These are phyloP conservation scores for Spodoptera littoralis DNA, from an alignment of 2,888 invertebrate genomes.

Conservation along the genomic window DNA sequence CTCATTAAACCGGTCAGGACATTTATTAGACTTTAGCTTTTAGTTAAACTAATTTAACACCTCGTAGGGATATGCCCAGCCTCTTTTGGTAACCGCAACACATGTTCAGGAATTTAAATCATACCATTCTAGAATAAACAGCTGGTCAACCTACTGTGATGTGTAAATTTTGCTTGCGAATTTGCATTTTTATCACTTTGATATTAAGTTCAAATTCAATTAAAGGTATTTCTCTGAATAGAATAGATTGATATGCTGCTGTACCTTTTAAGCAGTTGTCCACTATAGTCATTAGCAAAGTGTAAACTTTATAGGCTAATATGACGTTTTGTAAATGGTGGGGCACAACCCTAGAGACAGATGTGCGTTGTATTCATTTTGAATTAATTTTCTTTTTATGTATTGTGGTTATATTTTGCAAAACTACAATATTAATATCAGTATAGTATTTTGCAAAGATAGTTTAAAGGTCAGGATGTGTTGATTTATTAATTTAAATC, in stretches of 20 bases:
- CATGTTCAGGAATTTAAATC: conserved; percentile 37
- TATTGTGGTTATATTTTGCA: too few species aligned
- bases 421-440: too few species aligned
- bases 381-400: too few species aligned
- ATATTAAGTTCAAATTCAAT: too few species aligned
- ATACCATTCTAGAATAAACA: conserved; percentile 26
- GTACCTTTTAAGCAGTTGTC: not conserved
- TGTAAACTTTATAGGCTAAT: conserved; percentile 40
- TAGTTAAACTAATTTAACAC: conserved; percentile 13
- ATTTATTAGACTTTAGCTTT: conserved; percentile 21
- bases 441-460: too few species aligned
- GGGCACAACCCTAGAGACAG: conserved; percentile 8
- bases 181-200: too few species aligned
- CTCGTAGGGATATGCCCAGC: conserved; percentile 13
- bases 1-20: conserved; percentile 8
- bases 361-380: not conserved
- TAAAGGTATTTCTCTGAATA: too few species aligned
- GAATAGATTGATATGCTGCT: too few species aligned
- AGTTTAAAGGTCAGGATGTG: too few species aligned
- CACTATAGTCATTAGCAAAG: conserved; percentile 49
- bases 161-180: too few species aligned
- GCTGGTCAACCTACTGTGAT: too few species aligned
- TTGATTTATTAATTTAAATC: too few species aligned
- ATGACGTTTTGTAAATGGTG: conserved; percentile 36
- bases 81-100: conserved; percentile 39